These are phyloP conservation scores for Drosophila subobscura DNA, from an alignment of 1,140 invertebrate species.

Conservation along the genomic window DNA sequence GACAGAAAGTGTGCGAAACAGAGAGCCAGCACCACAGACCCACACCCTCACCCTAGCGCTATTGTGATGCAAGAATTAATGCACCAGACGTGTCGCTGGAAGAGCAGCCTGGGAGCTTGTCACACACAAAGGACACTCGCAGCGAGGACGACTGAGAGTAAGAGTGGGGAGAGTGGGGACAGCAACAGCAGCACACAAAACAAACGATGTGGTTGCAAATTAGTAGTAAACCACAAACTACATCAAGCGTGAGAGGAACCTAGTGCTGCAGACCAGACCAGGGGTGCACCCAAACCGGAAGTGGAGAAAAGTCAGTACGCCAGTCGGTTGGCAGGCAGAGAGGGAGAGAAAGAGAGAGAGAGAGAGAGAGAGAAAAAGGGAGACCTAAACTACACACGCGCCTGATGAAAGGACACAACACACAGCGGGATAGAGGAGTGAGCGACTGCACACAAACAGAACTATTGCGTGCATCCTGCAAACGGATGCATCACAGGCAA, in stretches of 20 bases:
- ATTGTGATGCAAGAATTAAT: slow-evolving; percentile 72
- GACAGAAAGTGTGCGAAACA: slow-evolving; percentile 52
- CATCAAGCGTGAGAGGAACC: slow-evolving; percentile 70
- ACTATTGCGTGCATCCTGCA: slow-evolving; percentile 80
- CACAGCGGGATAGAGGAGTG: background rate
- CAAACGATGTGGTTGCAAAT: slow-evolving; percentile 81
- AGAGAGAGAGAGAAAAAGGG: too few species aligned
- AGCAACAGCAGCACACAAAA: slow-evolving; percentile 59
- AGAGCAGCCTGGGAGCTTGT: slow-evolving; percentile 47
- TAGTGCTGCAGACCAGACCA: slow-evolving; percentile 22
- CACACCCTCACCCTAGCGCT: slow-evolving; percentile 20
- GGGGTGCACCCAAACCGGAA: slow-evolving; percentile 9
- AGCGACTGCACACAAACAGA: slow-evolving; percentile 70
- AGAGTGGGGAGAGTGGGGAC: slow-evolving; percentile 7
- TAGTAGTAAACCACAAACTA: slow-evolving; percentile 81
- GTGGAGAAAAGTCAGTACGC: slow-evolving; percentile 64
- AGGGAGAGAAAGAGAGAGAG: too few species aligned
- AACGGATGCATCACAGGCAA: slow-evolving; percentile 73
- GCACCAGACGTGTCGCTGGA: slow-evolving; percentile 55
- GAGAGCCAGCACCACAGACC: slow-evolving; percentile 1
- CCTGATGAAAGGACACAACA: slow-evolving; percentile 46
- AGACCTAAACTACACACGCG: slow-evolving; percentile 15
- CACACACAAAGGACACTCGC: slow-evolving; percentile 70
- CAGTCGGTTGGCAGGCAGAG: slow-evolving; percentile 8
- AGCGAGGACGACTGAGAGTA: background rate